Evolutionary conservation across 2,797 vertebrate genomes (phyloP), one percentile per base, ranked within the genome.

Genomic region (Falco peregrinus): DNA sequence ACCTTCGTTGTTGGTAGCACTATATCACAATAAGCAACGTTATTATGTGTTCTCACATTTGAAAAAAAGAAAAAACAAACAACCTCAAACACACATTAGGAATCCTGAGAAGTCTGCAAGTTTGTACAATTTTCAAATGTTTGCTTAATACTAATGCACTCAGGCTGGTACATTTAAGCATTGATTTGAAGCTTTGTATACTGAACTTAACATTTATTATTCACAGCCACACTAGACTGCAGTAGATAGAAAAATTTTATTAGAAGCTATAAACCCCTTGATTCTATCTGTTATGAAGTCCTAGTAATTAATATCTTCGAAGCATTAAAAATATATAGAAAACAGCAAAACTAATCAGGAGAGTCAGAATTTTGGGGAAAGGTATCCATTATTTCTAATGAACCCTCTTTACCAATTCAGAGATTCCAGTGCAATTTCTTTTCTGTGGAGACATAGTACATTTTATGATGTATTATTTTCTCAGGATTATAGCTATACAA

Each of bases 401-500:
- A 93, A 79, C 13, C 78, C 48, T 87, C 54, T 65, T 84, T 69
- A 41, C 35, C 11, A 51, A 17, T n/a, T 80, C 78, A 83, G 78
- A 85, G 43, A 74, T 79, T 81, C 35, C 31, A 65, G 11, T 37
- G 59, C 19, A 76, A 84, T 79, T 93, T 68, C 18, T 88, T 67
- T 74, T 79, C 54, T 84, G 54, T 59, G 50, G 37, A 93, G 54
- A 75, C 7, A 69, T 81, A 89, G 85, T 50, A 22, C 6, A 73
- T 76, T 93, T 96, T 92, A 94, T 82, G 70, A 84, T 69, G 39
- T 26, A 71, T 76, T 81, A 78, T 54, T 90, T 91, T 90, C 83
- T 84, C 15, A 64, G 2, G 2, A 57, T 78, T 68, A 65, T 63
- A 84, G 19, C 37, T 84, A 78, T 18, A 59, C 31, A 73, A 35